Evolutionary conservation across 1,140 invertebrate species (phyloP), one percentile per base, ranked within the genome.

Genomic region (Drosophila virilis): DNA sequence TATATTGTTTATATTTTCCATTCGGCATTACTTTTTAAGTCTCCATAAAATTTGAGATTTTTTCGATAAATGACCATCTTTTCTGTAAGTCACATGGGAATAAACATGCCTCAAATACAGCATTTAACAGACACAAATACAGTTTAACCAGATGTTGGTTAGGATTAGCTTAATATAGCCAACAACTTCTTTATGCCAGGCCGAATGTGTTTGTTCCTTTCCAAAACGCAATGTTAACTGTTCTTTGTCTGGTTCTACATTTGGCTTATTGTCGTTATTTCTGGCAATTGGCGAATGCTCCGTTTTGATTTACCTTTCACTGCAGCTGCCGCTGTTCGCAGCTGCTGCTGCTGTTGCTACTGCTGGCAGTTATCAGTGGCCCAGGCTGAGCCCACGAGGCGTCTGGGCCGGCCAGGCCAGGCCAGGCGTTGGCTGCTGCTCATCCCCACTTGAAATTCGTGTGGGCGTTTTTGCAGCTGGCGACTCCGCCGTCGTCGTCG

Each of bases 301-400:
- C 32, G 28, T 9, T 15, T 69, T 69, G 71, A 66, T 74, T 75
- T 75, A 71, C 68, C 76, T 70, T 70, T 85, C 73, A 77, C 65
- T 74, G 69, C 68, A 70, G 46, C n/a, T 38, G 51, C 38, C 43
- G 28, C 35, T 12, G 35, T 6, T 2, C 22, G 22, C 22, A 22
- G 51, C 38, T 51, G 28, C 35, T 17, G 40, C 17, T 55, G 73
- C 52, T 74, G 73, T 38, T 42, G 62, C 48, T 48, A 32, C 28
- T 51, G 17, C 22, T 42, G 48, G 12, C 55, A 40, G 55, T 10
- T 60, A 59, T 59, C 46, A 40, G 54, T 17, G 45, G 54, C 46
- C 12, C 58, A 9, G 12, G 7, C 52, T 22, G 38, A 33, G 22
- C 60, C 68, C 60, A 64, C 60, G 22, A 59, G 40, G 32, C 35